Base-by-base conservation (phyloP, 2,797 vertebrate genomes). In the Chelonia mydas region DNA sequence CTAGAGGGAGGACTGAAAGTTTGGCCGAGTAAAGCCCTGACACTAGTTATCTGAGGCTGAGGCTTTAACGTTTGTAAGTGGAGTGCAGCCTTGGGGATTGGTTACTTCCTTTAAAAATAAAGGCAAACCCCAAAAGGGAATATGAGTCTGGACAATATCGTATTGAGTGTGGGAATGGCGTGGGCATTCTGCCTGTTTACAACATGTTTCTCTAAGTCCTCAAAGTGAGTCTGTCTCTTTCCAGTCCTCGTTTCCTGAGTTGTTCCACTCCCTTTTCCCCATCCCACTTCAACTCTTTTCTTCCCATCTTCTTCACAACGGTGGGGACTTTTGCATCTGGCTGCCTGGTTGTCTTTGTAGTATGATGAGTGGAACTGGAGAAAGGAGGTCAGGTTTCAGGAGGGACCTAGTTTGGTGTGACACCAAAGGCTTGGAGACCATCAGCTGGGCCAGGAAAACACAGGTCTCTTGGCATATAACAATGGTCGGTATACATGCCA, bases 31-130 rank as follows among this genome's bases (percentile, higher is more conserved):
- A 88, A 93, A 77, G 37, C 45, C 15, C 74, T 8, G 45, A 77
- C 84, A 55, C 86, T 79, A 86, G 83, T 78, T 87, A 54, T 95
- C 92, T 93, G 83, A 83, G 92, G 53, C 83, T 83, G 81, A 96
- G 84, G 94, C 10, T 90, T 96, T 96, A 96, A 47, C 94, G 94
- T 94, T 94, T 95, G 94, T 96, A 96, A 91, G 82, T 86, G 50
- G 45, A 82, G 90, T 79, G 78, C 96, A 96, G 93, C 83, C 90
- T 91, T 68, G 28, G 86, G 94, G 81, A 92, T 87, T 94, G 86
- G 96, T 97, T 94, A 84, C 94, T 84, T 94, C 94, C 92, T 81
- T 92, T 96, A 94, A 97, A 97, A 97, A 97, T 95, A 95, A 97
- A 94, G 95, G 33, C 89, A 92, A 96, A 96, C 83, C 94, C 94